Conservation (phyloP, 2,797 vertebrate genomes). For the Rousettus madagascariensis region DNA sequence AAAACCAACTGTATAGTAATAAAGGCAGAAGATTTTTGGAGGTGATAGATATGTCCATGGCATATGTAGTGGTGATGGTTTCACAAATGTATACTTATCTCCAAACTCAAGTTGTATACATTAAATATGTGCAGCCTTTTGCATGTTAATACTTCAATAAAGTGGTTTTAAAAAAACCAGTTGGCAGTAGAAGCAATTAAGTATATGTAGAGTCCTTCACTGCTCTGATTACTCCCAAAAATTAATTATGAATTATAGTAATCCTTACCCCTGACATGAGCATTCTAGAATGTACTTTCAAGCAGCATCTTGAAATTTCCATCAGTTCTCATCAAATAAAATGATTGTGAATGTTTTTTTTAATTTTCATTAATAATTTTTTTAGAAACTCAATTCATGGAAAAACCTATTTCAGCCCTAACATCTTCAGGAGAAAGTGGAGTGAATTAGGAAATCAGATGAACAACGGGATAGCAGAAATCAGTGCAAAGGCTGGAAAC, state of each 20-base stretch:
- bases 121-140: neutral
- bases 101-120: neutral
- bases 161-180: neutral
- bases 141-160: neutral
- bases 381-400: neutral
- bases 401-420: neutral
- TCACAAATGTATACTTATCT: neutral
- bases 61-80: neutral
- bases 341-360: neutral
- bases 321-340: neutral
- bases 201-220: neutral
- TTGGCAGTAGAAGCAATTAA: neutral
- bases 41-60: neutral
- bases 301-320: neutral
- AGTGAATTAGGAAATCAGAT: slow-evolving; percentile 1
- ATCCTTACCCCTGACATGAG: neutral
- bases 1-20: neutral
- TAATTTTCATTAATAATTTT: neutral
- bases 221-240: neutral
- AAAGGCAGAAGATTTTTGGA: neutral
- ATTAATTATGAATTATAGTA: neutral
- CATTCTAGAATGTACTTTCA: neutral
- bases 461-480: neutral
- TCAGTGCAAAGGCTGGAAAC: neutral
- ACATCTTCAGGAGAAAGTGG: neutral